These are phyloP conservation scores for Apomyelois bistriatella DNA, from an alignment of 2,888 invertebrate genomes.

Conservation along the genomic window DNA sequence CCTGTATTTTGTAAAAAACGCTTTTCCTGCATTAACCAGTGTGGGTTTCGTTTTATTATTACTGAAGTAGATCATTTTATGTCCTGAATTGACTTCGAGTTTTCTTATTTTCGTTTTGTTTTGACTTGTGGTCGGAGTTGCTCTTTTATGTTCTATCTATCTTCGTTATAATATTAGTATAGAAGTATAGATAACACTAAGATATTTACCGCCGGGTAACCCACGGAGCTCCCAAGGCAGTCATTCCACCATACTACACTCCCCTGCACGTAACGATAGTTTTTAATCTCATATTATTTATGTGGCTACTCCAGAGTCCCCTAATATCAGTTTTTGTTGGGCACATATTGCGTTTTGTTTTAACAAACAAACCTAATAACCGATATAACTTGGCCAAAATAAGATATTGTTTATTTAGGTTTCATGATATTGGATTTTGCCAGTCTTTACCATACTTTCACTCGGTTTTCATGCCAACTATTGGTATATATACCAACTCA, in stretches of 20 bases:
- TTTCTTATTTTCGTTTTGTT: background rate
- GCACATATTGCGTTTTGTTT: background rate
- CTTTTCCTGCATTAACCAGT: background rate
- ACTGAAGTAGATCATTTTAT: slow-evolving; percentile 6
- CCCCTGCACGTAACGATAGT: slow-evolving; percentile 21
- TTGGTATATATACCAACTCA: too few species aligned
- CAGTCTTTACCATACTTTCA: too few species aligned
- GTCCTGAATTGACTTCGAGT: background rate
- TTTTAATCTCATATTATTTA: slow-evolving; percentile 28
- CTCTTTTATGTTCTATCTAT: too few species aligned
- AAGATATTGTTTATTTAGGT: background rate
- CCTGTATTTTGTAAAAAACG: slow-evolving; percentile 8
- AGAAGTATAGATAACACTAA: too few species aligned
- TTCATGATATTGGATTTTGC: background rate
- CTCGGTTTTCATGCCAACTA: too few species aligned
- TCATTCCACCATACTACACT: slow-evolving; percentile 31
- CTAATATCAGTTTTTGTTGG: slow-evolving; percentile 12
- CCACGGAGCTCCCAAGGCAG: background rate
- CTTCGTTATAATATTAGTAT: too few species aligned
- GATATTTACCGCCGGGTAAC: background rate
- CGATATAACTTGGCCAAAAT: background rate
- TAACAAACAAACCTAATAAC: slow-evolving; percentile 2
- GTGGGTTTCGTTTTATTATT: background rate
- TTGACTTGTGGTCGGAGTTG: background rate
- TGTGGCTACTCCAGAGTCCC: slow-evolving; percentile 2